Evolutionary conservation across 1,140 invertebrate genomes (phyloP).

Genomic region (Hermetia illucens): DNA sequence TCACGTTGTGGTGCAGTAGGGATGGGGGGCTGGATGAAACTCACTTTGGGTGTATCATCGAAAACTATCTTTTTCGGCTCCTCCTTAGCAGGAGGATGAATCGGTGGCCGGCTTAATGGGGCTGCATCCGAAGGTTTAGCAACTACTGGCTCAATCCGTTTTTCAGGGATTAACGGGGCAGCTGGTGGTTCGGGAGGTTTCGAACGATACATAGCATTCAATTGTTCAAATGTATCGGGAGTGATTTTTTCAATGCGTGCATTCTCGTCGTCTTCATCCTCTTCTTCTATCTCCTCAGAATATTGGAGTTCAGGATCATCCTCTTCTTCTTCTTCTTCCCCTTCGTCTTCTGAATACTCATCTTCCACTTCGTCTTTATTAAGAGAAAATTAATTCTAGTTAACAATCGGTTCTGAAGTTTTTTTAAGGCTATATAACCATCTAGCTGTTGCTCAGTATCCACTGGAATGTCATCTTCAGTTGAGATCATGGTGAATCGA

Average conservation of each 20-base stretch:
- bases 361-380: slow-evolving; percentile 10
- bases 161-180: slow-evolving; percentile 1
- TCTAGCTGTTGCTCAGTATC: slow-evolving; percentile 19
- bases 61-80: too few relatives aligned
- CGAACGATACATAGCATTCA: slow-evolving; percentile 17
- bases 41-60: too few relatives aligned
- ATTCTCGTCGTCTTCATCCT: slow-evolving; percentile 22
- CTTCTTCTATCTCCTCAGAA: slow-evolving; percentile 14
- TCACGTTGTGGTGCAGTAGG: too few relatives aligned
- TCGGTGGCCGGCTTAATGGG: too few relatives aligned
- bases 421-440: too few relatives aligned
- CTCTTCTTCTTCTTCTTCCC: slow-evolving; percentile 32
- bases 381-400: too few relatives aligned
- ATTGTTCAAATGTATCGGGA: slow-evolving; percentile 24
- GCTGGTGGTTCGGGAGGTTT: slow-evolving; percentile 7
- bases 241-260: slow-evolving; percentile 28
- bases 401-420: too few relatives aligned
- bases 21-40: too few relatives aligned
- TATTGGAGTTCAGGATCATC: slow-evolving; percentile 13
- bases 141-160: too few relatives aligned
- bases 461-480: slow-evolving; percentile 21
- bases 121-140: too few relatives aligned
- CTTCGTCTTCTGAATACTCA: slow-evolving; percentile 22
- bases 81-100: too few relatives aligned
- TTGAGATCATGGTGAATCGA: slow-evolving; percentile 22